Evolutionary conservation across 2,113 vertebrate species (phyloP).

Genomic region (Phainopepla nitens): DNA sequence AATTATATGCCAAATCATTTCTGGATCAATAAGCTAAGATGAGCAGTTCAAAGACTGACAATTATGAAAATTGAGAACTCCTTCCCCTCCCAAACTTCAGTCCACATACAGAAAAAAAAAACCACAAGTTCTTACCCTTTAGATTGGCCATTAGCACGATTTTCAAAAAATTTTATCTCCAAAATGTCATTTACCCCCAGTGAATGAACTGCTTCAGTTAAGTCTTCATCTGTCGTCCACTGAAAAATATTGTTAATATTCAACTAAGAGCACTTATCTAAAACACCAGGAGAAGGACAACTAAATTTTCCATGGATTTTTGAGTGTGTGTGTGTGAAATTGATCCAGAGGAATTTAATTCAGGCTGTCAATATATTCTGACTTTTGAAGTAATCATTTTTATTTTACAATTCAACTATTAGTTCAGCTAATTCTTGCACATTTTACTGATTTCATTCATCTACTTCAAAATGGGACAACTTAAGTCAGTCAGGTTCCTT

Average conservation of each 20-base stretch:
- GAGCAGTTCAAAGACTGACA: not conserved
- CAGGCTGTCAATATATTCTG: not conserved
- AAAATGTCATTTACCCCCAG: slow-evolving; percentile 95
- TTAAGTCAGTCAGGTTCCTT: not conserved
- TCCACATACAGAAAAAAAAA: not conserved
- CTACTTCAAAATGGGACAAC: not conserved
- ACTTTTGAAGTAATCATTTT: not conserved
- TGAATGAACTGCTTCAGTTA: slow-evolving; percentile 95
- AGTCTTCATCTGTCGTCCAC: slow-evolving; percentile 99
- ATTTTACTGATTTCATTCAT: not conserved
- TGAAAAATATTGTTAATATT: slow-evolving; percentile 70
- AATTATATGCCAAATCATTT: not conserved
- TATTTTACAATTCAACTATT: not conserved
- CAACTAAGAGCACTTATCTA: slow-evolving; percentile 6
- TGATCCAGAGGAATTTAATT: not conserved
- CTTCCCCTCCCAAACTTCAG: not conserved
- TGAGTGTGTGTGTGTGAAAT: not conserved
- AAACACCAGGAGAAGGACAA: not conserved
- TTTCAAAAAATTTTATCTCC: slow-evolving; percentile 99
- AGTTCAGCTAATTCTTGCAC: not conserved
- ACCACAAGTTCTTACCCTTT: slow-evolving; percentile 85
- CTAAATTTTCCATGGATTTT: not conserved
- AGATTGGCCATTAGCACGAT: slow-evolving; percentile 96
- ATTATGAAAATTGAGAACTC: not conserved
- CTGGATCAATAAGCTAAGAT: not conserved